Percentiles rank a stretch among this genome's conserved stretches.
Conservation (phyloP, 2,797 vertebrate genomes). For the Tiaroga cobitis region DNA sequence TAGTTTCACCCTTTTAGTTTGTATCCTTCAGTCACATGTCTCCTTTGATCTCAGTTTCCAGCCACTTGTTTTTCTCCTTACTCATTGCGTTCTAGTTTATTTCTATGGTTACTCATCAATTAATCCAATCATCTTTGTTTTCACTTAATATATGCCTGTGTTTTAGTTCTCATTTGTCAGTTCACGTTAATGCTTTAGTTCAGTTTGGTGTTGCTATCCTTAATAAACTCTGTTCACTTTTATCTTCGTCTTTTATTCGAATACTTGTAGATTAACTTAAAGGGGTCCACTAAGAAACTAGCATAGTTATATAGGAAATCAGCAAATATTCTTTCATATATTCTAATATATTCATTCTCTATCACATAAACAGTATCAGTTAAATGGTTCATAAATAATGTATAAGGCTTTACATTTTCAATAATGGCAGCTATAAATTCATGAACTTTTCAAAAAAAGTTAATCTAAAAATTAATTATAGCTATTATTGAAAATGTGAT, state of each 20-base stretch:
- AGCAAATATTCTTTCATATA: not conserved
- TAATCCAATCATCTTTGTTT: no score
- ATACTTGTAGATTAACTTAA: not conserved
- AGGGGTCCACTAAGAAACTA: not conserved
- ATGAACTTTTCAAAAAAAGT: not conserved
- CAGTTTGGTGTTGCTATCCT: no score
- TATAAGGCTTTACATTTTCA: not conserved
- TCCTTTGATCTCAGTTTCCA: no score
- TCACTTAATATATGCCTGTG: no score
- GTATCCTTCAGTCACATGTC: no score
- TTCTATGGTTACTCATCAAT: no score
- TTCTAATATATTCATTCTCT: not conserved
- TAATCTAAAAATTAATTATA: not conserved
- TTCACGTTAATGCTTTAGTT: no score
- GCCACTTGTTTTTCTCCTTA: no score
- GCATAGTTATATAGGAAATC: not conserved
- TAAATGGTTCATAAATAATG: not conserved
- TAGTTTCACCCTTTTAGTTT: no score
- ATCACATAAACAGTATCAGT: not conserved
- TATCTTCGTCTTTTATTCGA: not conserved
- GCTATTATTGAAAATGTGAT: not conserved
- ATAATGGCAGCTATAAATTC: not conserved
- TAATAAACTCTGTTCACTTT: no score
- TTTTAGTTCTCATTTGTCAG: no score
- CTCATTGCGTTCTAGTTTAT: no score